These are phyloP conservation scores for Agrilus planipennis DNA, from an alignment of 1,140 invertebrate species.

Conservation along the genomic window DNA sequence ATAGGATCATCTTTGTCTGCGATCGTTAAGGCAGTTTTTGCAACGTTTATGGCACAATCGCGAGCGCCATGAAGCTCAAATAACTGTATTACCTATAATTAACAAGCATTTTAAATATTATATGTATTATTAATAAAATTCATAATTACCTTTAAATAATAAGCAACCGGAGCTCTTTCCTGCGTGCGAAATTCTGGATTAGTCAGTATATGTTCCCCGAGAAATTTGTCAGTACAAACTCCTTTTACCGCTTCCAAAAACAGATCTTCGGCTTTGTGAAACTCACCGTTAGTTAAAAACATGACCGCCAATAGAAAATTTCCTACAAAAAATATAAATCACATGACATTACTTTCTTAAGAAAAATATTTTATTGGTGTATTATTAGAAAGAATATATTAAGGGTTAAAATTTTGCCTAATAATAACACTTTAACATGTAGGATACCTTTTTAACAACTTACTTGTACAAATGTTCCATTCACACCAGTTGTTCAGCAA, in stretches of 20 bases:
- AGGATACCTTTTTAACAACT: slow-evolving; percentile 16
- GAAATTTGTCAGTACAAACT: slow-evolving; percentile 60
- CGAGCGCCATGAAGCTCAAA: slow-evolving; percentile 71
- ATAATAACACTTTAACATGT: neutral
- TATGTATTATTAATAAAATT: no score
- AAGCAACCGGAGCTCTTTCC: slow-evolving; percentile 37
- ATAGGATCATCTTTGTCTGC: slow-evolving; percentile 58
- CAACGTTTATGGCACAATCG: slow-evolving; percentile 66
- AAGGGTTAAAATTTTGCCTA: neutral
- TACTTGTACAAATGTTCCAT: slow-evolving; percentile 62
- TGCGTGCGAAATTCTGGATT: slow-evolving; percentile 33
- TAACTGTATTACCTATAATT: slow-evolving; percentile 64
- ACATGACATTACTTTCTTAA: no score
- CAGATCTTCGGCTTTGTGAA: slow-evolving; percentile 60
- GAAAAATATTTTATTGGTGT: no score
- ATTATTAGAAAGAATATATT: no score
- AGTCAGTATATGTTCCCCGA: slow-evolving; percentile 41
- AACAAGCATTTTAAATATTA: neutral
- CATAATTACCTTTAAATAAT: slow-evolving; percentile 45
- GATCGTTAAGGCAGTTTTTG: slow-evolving; percentile 60
- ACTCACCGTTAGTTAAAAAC: slow-evolving; percentile 53
- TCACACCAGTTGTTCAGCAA: slow-evolving; percentile 71
- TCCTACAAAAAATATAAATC: slow-evolving; percentile 37
- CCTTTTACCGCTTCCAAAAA: slow-evolving; percentile 62
- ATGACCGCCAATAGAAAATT: slow-evolving; percentile 61